Percentiles rank a stretch among this genome's conserved stretches.
Evolutionary conservation across 2,888 invertebrate genomes (phyloP).

Genomic region (Torymus auratus): DNA sequence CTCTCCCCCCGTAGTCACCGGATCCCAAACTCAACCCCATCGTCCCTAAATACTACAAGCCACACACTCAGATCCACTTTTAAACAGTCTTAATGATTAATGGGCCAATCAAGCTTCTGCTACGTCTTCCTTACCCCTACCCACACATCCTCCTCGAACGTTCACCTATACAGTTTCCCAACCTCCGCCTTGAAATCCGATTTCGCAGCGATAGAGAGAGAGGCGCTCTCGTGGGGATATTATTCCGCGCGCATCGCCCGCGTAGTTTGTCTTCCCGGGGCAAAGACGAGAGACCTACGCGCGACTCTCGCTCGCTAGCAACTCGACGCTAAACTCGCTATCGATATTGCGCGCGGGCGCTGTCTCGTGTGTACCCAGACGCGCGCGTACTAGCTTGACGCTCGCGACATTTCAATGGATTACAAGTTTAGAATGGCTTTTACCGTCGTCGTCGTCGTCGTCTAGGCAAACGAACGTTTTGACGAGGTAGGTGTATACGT

Average conservation of each 20-base stretch:
- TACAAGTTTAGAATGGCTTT: constrained; percentile 40
- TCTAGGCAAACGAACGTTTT: too few species aligned
- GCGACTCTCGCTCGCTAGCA: neutral
- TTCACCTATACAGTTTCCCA: constrained; percentile 5
- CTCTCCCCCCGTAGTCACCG: neutral
- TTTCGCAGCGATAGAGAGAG: constrained; percentile 18
- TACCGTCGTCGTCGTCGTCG: neutral
- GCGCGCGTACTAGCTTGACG: neutral
- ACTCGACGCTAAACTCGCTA: constrained; percentile 25
- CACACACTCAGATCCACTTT: constrained; percentile 6
- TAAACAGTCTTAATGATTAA: constrained; percentile 27
- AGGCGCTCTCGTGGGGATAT: constrained; percentile 15
- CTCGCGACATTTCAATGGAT: constrained; percentile 24
- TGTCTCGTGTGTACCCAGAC: neutral
- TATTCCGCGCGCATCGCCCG: constrained; percentile 44
- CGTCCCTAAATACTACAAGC: neutral
- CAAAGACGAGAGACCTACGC: constrained; percentile 13
- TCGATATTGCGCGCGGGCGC: constrained; percentile 24
- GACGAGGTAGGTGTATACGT: too few species aligned
- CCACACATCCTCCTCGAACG: neutral
- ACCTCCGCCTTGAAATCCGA: constrained; percentile 37
- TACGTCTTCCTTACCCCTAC: neutral
- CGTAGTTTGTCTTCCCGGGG: constrained; percentile 40
- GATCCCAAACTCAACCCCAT: neutral
- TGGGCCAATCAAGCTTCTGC: constrained; percentile 8